phyloP scores from a whole-genome alignment of 2,797 vertebrate genomes.

The Xerus rutilus region DNA sequence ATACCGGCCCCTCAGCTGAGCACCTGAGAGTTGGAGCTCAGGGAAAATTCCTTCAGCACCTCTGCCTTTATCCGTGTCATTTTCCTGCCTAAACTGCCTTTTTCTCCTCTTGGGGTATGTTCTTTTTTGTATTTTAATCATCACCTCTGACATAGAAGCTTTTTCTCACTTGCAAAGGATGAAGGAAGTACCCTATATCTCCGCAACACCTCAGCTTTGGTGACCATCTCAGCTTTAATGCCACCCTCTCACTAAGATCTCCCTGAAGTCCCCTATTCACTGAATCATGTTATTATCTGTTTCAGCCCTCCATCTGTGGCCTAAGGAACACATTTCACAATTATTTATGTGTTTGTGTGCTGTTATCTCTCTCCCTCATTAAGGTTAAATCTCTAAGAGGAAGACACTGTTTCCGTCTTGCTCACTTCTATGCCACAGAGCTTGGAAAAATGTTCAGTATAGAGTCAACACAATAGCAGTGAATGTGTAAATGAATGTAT shows the following conservation, averaged over 20 bases:
- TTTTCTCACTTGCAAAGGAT: not conserved
- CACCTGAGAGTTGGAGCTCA: not conserved
- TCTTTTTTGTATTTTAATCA: too few species aligned
- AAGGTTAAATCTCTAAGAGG: not conserved
- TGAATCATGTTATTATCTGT: not conserved
- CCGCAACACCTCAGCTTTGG: not conserved
- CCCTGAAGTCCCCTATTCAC: not conserved
- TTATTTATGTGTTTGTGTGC: not conserved
- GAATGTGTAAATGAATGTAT: not conserved
- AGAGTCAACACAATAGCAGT: not conserved
- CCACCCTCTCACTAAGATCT: not conserved
- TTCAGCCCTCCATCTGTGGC: not conserved
- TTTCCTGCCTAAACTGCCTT: not conserved
- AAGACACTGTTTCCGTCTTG: not conserved
- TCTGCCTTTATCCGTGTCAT: not conserved
- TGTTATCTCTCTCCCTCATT: not conserved
- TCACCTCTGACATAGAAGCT: not conserved
- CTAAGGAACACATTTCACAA: not conserved
- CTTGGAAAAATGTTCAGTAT: not conserved
- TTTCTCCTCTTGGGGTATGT: not conserved
- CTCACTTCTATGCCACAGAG: not conserved
- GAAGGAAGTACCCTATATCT: not conserved
- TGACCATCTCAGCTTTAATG: not conserved
- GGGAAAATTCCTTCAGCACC: not conserved
- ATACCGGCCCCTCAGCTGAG: not conserved